phyloP scores from a whole-genome alignment of 2,797 vertebrate genomes.

The Pogoniulus pusillus region DNA sequence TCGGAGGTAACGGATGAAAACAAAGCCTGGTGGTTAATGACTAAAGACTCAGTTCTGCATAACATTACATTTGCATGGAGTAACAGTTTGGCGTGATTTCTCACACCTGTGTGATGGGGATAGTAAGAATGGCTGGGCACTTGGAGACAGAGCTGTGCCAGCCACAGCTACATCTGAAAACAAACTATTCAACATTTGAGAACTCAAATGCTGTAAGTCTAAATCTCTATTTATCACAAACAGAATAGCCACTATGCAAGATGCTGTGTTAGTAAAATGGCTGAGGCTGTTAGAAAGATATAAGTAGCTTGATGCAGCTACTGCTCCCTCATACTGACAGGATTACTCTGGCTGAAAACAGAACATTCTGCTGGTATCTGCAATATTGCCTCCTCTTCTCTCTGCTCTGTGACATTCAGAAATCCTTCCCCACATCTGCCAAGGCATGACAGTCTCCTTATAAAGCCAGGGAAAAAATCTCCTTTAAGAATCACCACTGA shows the following conservation, averaged over 20 bases:
- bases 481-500: background rate
- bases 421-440: background rate
- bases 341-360: background rate
- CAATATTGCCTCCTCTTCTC: background rate
- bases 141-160: background rate
- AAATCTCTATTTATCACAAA: background rate
- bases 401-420: background rate
- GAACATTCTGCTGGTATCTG: background rate
- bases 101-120: background rate
- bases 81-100: background rate
- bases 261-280: background rate
- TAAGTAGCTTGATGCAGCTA: background rate
- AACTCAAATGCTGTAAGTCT: background rate
- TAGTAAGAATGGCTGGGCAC: background rate
- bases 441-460: background rate
- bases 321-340: background rate
- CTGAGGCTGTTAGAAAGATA: background rate
- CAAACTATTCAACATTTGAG: background rate
- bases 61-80: background rate
- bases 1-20: background rate
- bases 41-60: background rate
- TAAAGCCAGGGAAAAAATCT: background rate
- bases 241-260: background rate
- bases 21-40: background rate
- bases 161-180: background rate